Evolutionary conservation across 35 echinoderm and acorn worm species (phyloP), one percentile per base, ranked within the genome.

Genomic region (Ptychodera flava): DNA sequence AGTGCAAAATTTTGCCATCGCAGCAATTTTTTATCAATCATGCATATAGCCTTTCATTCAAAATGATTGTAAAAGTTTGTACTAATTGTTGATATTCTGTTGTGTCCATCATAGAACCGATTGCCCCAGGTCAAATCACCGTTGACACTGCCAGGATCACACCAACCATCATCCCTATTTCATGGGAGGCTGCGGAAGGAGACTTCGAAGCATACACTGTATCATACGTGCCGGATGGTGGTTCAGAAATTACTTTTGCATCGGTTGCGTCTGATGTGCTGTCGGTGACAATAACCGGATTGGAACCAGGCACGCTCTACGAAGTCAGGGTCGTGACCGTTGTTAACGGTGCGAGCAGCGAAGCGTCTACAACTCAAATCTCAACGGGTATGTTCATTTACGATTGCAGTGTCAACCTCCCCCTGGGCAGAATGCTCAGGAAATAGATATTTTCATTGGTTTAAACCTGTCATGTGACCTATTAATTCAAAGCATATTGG

Each of bases 101-200:
- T n/a, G n/a, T n/a, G n/a, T n/a, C n/a, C n/a, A n/a, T n/a, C n/a
- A 52, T 38, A 91, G 90, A 33, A 15, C 85, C 90, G 77, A 36
- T 78, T 28, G 31, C 77, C 2, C 90, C 90, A 1, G 34, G 37
- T 6, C 36, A 38, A 31, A 45, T 87, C 35, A 33, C 34, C 22
- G 38, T 87, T n/a, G 85, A 78, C n/a, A 35, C 22, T 22, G 22
- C 45, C 22, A 64, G 79, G 37, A 34, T 76, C 14, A 87, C 78
- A 34, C 90, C 86, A 79, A 87, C 90, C 30, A 87, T 81, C 27
- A n/a, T 87, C 27, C 80, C 78, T 0, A 85, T 87, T 22, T 80
- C 85, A 29, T 91, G 90, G 90, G 78, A 35, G 14, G 28, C n/a
- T 0, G 85, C 84, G 1, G 15, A 31, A 1, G 79, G 79, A 28